Conservation (phyloP, 2,888 invertebrate species). For the Leptinotarsa peninsularis region DNA sequence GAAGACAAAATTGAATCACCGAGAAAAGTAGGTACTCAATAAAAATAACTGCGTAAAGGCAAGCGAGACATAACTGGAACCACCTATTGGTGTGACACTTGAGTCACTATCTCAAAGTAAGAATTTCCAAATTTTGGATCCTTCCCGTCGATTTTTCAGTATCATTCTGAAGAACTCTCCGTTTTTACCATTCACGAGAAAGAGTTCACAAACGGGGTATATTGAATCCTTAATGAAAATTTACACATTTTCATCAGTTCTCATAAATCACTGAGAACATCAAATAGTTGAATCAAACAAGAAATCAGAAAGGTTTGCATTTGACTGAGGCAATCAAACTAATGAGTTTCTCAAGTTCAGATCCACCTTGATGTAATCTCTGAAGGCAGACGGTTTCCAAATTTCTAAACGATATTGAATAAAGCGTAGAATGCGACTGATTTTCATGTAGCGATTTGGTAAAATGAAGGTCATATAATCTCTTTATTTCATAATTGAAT, state of each 20-base stretch:
- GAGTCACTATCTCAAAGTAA: too few relatives aligned
- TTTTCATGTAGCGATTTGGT: constrained; percentile 44
- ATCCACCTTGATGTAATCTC: constrained; percentile 1
- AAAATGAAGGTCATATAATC: constrained; percentile 39
- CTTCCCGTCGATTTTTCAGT: too few relatives aligned
- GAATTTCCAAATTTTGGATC: too few relatives aligned
- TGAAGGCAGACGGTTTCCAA: neutral
- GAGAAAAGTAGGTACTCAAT: too few relatives aligned
- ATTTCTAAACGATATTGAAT: constrained; percentile 44
- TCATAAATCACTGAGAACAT: neutral
- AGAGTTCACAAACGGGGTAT: too few relatives aligned
- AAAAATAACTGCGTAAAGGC: too few relatives aligned
- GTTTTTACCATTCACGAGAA: too few relatives aligned
- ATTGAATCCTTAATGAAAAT: too few relatives aligned
- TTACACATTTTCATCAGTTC: neutral
- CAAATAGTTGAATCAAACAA: neutral
- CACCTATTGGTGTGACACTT: too few relatives aligned
- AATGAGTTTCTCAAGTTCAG: constrained; percentile 15
- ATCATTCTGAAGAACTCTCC: too few relatives aligned
- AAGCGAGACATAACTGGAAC: too few relatives aligned
- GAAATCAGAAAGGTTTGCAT: neutral
- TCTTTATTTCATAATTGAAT: constrained; percentile 38
- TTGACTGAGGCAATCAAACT: constrained; percentile 3
- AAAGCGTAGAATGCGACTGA: constrained; percentile 39
- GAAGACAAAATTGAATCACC: too few relatives aligned